Evolutionary conservation across 1,140 invertebrate species (phyloP).

Genomic region (Hypothenemus hampei): DNA sequence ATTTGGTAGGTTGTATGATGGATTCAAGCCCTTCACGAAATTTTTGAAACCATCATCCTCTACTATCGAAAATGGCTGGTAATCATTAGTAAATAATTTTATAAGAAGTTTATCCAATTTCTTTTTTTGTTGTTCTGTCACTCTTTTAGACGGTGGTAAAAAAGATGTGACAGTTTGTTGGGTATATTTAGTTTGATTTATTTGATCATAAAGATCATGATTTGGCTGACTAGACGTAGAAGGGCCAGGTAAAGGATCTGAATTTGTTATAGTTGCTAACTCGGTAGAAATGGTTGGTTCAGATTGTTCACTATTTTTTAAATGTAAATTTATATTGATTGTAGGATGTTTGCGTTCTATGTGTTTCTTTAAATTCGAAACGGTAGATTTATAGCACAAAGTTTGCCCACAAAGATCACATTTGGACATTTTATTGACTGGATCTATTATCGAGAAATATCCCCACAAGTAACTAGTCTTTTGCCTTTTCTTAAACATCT

Average conservation of each 20-base stretch:
- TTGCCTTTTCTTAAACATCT: too few relatives aligned
- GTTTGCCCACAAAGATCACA: background rate
- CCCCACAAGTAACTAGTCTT: background rate
- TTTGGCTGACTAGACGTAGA: too few relatives aligned
- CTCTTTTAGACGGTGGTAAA: background rate
- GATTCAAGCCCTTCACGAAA: slow-evolving; percentile 35
- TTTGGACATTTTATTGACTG: background rate
- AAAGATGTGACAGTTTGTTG: background rate
- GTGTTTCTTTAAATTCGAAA: background rate
- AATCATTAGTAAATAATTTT: background rate
- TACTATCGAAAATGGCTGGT: slow-evolving; percentile 37
- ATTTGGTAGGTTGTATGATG: slow-evolving; percentile 33
- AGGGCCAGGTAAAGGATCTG: too few relatives aligned
- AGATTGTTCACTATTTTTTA: background rate
- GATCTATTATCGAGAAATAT: background rate
- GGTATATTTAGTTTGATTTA: background rate
- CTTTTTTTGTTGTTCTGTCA: slow-evolving; percentile 1
- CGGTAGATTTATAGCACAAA: background rate
- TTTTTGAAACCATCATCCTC: slow-evolving; percentile 35
- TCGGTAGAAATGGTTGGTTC: background rate
- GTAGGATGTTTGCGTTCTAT: background rate
- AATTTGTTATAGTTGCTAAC: too few relatives aligned
- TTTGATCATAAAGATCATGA: background rate
- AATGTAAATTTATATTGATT: background rate
- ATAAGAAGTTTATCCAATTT: background rate